These are phyloP conservation scores for Nesometra sesokonis DNA, from an alignment of 35 echinoderm and acorn worm species.

Conservation along the genomic window DNA sequence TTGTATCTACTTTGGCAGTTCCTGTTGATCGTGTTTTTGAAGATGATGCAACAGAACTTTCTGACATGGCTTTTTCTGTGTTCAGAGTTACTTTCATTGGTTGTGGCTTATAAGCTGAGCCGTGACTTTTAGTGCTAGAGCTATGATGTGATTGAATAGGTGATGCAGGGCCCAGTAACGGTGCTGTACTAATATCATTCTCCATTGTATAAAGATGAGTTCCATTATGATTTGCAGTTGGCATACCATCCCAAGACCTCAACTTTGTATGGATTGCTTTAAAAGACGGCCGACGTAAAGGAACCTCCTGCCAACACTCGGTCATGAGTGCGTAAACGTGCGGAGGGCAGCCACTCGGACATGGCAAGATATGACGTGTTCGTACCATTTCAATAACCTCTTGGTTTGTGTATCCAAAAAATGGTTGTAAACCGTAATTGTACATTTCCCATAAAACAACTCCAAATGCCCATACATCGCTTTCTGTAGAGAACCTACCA, in stretches of 20 bases:
- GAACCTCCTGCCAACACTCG: slow-evolving; percentile 88
- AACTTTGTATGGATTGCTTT: slow-evolving; percentile 58
- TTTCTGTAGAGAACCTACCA: slow-evolving; percentile 81
- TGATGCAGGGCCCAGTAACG: slow-evolving; percentile 43
- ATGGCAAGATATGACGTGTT: slow-evolving; percentile 68
- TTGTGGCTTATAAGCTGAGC: slow-evolving; percentile 11
- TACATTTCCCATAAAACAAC: slow-evolving; percentile 98
- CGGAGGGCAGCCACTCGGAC: slow-evolving; percentile 75
- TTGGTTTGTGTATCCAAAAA: slow-evolving; percentile 89
- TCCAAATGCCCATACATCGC: slow-evolving; percentile 97
- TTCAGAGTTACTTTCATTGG: background rate
- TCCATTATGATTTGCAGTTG: slow-evolving; percentile 51
- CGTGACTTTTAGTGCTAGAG: slow-evolving; percentile 46
- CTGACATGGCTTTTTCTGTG: slow-evolving; percentile 45
- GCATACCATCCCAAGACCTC: slow-evolving; percentile 65
- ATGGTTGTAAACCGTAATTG: slow-evolving; percentile 83
- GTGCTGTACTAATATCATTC: slow-evolving; percentile 40
- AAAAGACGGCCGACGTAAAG: slow-evolving; percentile 52
- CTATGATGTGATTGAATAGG: slow-evolving; percentile 49
- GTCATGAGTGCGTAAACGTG: slow-evolving; percentile 95
- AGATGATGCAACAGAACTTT: slow-evolving; percentile 35
- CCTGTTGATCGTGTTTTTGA: slow-evolving; percentile 32
- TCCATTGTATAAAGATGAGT: slow-evolving; percentile 59
- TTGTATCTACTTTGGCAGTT: slow-evolving; percentile 26
- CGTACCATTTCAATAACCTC: slow-evolving; percentile 98